Conservation (phyloP, 2,797 vertebrate genomes). For the Phataginus tetradactyla region DNA sequence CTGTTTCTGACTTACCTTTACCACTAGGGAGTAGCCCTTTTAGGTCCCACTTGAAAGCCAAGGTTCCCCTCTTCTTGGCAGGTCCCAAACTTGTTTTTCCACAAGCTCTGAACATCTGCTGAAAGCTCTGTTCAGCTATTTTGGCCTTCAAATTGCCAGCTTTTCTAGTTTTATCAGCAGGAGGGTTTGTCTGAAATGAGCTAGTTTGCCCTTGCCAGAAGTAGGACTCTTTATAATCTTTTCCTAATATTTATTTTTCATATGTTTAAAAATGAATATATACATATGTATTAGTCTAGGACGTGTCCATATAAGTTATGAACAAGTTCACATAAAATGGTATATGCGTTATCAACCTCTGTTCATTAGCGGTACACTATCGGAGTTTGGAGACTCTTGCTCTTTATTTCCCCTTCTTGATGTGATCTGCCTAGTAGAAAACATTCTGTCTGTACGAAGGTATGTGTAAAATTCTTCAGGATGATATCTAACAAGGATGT, state of each 20-base stretch:
- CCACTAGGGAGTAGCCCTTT: background rate
- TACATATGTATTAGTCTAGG: background rate
- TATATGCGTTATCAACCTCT: background rate
- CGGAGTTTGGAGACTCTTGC: background rate
- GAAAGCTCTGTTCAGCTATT: background rate
- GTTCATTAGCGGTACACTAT: background rate
- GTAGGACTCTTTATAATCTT: background rate
- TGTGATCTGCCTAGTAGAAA: background rate
- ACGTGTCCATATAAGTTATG: rapidly evolving
- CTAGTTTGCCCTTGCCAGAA: background rate
- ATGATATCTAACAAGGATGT: background rate
- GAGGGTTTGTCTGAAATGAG: background rate
- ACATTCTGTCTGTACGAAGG: background rate
- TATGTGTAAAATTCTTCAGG: background rate
- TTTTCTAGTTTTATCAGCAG: background rate
- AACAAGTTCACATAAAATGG: background rate
- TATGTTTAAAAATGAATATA: background rate
- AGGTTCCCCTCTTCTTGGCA: background rate
- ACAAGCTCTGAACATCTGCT: background rate
- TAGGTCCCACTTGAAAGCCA: background rate
- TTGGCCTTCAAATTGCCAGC: background rate
- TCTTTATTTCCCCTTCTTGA: background rate
- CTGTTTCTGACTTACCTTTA: background rate
- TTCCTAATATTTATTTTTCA: background rate
- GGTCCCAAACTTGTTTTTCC: background rate